Base-by-base conservation (phyloP, 2,113 vertebrate species). In the Maccullochella peelii region DNA sequence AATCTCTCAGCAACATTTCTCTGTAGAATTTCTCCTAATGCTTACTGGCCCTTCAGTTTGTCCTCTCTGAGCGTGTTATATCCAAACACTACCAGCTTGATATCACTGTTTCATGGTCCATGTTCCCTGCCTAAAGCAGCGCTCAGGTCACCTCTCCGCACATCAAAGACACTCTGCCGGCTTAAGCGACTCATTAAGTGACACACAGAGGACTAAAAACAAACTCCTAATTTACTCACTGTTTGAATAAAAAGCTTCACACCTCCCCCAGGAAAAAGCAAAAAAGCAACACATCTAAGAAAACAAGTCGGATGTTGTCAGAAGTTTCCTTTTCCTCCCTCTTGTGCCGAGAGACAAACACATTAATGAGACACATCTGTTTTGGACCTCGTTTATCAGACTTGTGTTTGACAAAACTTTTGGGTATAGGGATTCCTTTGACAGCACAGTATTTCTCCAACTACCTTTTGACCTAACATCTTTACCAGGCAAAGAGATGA, bases 341-440 rank as follows among this genome's bases (percentile, higher is more conserved):
- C 25, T 79, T 63, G 75, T 59, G 50, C 72, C 47, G 33, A 25
- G 58, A 82, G 58, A 78, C 58, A 71, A 61, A 72, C 55, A 25
- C 50, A 63, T 62, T 86, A 75, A 90, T 65, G 73, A 86, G 73
- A 83, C 68, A 65, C 25, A 52, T 57, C 67, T 74, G 38, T 82
- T 82, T 80, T 82, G 58, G 36, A 66, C 25, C 73, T 68, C 67
- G 33, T 87, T 83, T 77, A 61, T 61, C 80, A 76, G 61, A 65
- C n/a, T 44, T 6, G 2, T 62, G 68, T 74, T 71, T 72, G 40
- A 79, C 75, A 79, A 68, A 30, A 75, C 71, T 67, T 68, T 49
- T 5, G 21, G 30, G 30, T 27, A 33, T 33, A 21, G 33, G 23
- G 42, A 30, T 40, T 42, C 62, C 11, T 68, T 74, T 87, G 57